Base-by-base conservation (phyloP, 2,113 vertebrate genomes). In the Pseudopodoces humilis region DNA sequence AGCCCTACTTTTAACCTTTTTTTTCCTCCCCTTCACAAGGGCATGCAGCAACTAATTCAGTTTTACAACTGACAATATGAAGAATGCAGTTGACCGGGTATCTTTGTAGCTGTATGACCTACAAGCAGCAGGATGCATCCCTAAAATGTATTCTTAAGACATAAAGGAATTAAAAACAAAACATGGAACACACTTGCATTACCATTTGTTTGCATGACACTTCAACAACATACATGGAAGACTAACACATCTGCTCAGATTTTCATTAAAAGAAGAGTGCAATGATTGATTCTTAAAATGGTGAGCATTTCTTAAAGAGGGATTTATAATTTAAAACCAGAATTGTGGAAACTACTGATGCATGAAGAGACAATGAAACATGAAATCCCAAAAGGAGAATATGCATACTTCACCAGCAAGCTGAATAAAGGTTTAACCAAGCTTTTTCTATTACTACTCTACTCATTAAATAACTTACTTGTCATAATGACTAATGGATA, bases 101-200 rank as follows among this genome's bases (percentile, higher is more conserved):
- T 94, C 96, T 95, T 94, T 81, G 88, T 95, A 97, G 96, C 94
- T 95, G 92, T 93, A 94, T 97, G 94, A 97, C 92, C 94, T 96
- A 96, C 81, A 16, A 97, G 95, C 94, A 97, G 93, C 97, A 95
- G 82, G 97, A 97, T 93, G 91, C 94, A 95, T 92, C 96, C 95
- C 55, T 93, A 97, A 96, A 85, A 95, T 71, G 86, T 83, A 86
- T 96, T 96, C 94, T 97, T 97, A 95, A 96, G 95, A 91, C 92
- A 96, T 70, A 97, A 97, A 97, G 93, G 97, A 97, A 96, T 97
- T 97, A 97, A 96, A 97, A 94, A 76, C 87, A 95, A 96, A 93
- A 87, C 74, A 96, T 95, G 88, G 92, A 96, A 80, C 41, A 96
- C 74, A 80, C 56, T 96, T 92, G 90, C 64, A 96, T 87, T 92